phyloP scores from a whole-genome alignment of 2,888 invertebrate genomes.

The Blera fallax region DNA sequence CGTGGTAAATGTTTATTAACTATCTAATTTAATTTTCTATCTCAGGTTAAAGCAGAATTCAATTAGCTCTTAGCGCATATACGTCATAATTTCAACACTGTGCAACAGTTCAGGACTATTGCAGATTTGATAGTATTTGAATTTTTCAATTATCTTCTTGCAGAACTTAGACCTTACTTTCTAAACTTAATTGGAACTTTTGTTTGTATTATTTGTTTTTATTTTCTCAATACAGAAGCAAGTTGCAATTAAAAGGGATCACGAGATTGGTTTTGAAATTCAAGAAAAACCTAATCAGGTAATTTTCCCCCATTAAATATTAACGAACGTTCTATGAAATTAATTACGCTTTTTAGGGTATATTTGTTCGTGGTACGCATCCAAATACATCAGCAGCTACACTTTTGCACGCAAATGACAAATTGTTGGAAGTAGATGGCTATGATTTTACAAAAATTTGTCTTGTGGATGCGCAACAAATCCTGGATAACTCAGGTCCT shows the following conservation, averaged over 20 bases:
- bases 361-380: conserved; percentile 78
- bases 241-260: conserved; percentile 78
- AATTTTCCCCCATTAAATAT: neutral
- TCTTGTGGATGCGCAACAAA: conserved; percentile 77
- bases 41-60: too few relatives aligned
- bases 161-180: too few relatives aligned
- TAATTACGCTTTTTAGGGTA: conserved; percentile 74
- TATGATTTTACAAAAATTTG: conserved; percentile 79
- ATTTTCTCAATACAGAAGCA: conserved; percentile 76
- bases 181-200: neutral
- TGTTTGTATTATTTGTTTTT: conserved; percentile 7
- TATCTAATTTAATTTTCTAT: too few relatives aligned
- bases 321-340: neutral
- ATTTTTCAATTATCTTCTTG: too few relatives aligned
- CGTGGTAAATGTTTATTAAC: conserved; percentile 74
- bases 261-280: conserved; percentile 78
- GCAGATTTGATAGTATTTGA: too few relatives aligned
- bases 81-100: too few relatives aligned
- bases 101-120: too few relatives aligned
- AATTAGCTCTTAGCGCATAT: too few relatives aligned
- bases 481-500: conserved; percentile 77
- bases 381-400: conserved; percentile 78
- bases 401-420: conserved; percentile 77
- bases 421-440: conserved; percentile 80
- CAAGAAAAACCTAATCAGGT: conserved; percentile 78